A percentile compares a stretch with the other conserved stretches of the same genome.
Evolutionary conservation across 1,140 invertebrate species (phyloP).

Genomic region (Zaprionus davidi): DNA sequence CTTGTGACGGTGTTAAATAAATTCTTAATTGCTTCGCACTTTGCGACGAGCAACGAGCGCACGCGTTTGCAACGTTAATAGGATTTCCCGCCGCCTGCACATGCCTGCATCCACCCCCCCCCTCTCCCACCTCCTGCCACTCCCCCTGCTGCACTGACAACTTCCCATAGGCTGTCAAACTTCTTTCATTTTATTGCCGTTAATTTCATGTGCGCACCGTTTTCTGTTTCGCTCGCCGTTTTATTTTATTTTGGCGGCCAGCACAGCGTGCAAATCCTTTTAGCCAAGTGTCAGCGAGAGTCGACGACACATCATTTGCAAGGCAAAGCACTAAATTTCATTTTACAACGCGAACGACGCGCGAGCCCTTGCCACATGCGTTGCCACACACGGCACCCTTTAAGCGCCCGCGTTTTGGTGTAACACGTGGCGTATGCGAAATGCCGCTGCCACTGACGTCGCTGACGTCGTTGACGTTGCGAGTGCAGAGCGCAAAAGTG

Average conservation of each 20-base stretch:
- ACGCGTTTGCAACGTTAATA: slow-evolving; percentile 80
- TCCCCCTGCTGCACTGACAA: background rate
- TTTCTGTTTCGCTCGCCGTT: slow-evolving; percentile 26
- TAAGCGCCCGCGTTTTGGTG: background rate
- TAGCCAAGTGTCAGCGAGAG: slow-evolving; percentile 73
- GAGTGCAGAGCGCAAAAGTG: slow-evolving; percentile 6
- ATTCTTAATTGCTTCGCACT: slow-evolving; percentile 84
- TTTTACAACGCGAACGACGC: slow-evolving; percentile 63
- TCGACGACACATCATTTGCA: slow-evolving; percentile 75
- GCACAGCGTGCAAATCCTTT: slow-evolving; percentile 74
- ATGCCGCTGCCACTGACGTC: slow-evolving; percentile 42
- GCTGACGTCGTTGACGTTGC: slow-evolving; percentile 44
- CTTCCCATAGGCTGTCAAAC: slow-evolving; percentile 52
- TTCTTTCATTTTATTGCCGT: slow-evolving; percentile 78
- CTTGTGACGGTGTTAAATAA: slow-evolving; percentile 84
- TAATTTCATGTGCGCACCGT: slow-evolving; percentile 65
- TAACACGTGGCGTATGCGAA: slow-evolving; percentile 49
- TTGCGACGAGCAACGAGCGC: slow-evolving; percentile 56
- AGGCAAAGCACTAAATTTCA: slow-evolving; percentile 82
- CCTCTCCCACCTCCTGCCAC: background rate
- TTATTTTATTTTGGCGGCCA: slow-evolving; percentile 54
- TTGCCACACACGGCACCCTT: slow-evolving; percentile 2
- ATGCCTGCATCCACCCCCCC: background rate
- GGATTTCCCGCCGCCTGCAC: slow-evolving; percentile 67
- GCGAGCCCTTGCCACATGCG: slow-evolving; percentile 35